These are phyloP conservation scores for Danio tinwini DNA, from an alignment of 2,797 vertebrate species.

Conservation along the genomic window DNA sequence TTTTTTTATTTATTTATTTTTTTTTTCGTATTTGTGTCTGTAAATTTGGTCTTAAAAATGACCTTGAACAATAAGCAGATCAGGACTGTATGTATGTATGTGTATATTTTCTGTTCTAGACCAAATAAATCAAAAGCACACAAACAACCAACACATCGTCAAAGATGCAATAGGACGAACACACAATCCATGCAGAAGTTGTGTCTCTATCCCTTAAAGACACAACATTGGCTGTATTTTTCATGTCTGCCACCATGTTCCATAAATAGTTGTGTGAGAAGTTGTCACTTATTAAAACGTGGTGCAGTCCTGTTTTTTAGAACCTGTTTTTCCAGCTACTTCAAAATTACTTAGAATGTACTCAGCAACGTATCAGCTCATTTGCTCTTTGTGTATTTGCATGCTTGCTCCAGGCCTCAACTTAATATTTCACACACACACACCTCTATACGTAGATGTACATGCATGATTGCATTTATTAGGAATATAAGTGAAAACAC, in stretches of 20 bases:
- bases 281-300: neutral
- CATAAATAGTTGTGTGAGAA: neutral
- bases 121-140: no score
- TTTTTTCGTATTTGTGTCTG: no score
- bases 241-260: neutral
- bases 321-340: slow-evolving; percentile 17
- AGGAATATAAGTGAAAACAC: neutral
- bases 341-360: neutral
- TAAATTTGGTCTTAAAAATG: no score
- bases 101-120: no score
- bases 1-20: no score
- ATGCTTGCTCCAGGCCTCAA: neutral
- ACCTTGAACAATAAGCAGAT: no score
- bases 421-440: neutral
- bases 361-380: neutral
- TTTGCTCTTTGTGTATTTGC: slow-evolving; percentile 8
- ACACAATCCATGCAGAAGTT: neutral
- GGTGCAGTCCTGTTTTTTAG: neutral
- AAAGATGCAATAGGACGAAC: neutral
- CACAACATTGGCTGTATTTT: neutral
- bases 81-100: no score
- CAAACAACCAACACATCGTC: no score
- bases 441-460: neutral
- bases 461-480: neutral
- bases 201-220: neutral